Evolutionary conservation across 2,113 vertebrate species (phyloP).

Genomic region (Semnornis frantzii): DNA sequence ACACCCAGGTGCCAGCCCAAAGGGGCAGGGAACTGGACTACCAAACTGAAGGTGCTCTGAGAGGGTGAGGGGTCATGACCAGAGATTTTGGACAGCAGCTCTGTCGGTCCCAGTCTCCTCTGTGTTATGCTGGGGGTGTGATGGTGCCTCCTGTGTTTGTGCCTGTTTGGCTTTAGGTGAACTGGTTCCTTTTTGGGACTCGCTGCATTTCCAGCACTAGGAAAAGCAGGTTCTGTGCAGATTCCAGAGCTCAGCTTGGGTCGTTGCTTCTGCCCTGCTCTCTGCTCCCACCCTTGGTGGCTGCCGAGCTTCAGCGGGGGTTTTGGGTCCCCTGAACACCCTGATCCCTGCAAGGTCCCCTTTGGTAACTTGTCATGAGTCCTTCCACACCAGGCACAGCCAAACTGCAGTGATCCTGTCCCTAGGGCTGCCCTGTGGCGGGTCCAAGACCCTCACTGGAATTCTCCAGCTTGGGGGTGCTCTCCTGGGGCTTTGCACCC

Average conservation of each 20-base stretch:
- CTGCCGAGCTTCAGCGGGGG: background rate
- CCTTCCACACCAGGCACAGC: rapidly evolving
- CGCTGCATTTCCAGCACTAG: rapidly evolving
- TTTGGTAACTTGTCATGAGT: rapidly evolving
- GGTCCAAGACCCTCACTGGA: rapidly evolving
- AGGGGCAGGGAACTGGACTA: background rate
- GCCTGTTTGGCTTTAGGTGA: background rate
- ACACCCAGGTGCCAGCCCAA: background rate
- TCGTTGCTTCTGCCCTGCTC: background rate
- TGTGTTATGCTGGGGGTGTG: rapidly evolving
- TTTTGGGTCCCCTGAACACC: background rate
- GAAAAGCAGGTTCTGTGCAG: background rate
- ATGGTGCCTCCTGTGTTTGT: background rate
- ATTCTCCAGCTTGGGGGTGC: rapidly evolving
- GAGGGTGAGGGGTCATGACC: background rate
- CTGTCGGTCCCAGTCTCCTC: background rate
- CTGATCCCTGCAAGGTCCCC: background rate
- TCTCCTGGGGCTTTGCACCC: background rate
- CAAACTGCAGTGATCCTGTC: rapidly evolving
- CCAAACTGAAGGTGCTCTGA: background rate
- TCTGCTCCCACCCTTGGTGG: background rate
- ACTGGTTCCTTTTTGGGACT: background rate
- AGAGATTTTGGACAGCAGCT: rapidly evolving
- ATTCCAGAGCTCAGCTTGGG: background rate
- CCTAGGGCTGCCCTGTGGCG: rapidly evolving